A percentile compares a stretch with the other conserved stretches of the same genome.
Evolutionary conservation across 2,797 vertebrate species (phyloP).

Genomic region (Pseudotriccus pelzelni): DNA sequence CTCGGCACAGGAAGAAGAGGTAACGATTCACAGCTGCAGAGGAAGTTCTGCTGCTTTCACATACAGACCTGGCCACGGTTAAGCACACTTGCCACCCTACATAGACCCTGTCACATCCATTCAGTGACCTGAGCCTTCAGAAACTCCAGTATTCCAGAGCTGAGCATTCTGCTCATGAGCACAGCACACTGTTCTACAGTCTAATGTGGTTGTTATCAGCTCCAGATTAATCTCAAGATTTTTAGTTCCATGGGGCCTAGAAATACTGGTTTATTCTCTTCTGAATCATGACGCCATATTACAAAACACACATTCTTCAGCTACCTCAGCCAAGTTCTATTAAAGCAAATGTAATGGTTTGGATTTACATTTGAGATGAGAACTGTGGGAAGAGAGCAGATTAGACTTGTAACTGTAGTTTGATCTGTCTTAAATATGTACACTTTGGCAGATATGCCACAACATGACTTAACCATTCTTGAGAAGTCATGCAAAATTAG

Average conservation of each 20-base stretch:
- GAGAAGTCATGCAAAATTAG: background rate
- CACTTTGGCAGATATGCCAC: background rate
- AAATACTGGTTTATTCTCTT: conserved; percentile 49
- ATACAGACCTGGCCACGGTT: background rate
- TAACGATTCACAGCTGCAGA: background rate
- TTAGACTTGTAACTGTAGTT: background rate
- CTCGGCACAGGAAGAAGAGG: background rate
- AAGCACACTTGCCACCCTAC: background rate
- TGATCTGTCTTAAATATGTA: background rate
- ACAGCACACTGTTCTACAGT: background rate
- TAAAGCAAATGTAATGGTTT: background rate
- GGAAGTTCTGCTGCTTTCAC: background rate
- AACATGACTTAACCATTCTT: background rate
- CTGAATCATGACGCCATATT: background rate
- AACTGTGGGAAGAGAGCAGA: background rate
- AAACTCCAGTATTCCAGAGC: background rate
- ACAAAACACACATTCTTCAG: conserved; percentile 21
- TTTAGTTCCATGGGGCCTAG: background rate
- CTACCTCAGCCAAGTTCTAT: background rate
- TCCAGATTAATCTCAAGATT: background rate
- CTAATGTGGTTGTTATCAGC: background rate
- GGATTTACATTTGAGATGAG: conserved; percentile 13
- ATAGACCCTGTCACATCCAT: rapidly evolving
- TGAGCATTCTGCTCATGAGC: background rate
- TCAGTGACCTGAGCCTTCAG: background rate